Evolutionary conservation across 1,140 invertebrate species (phyloP).

Genomic region (Drosophila neocordata): DNA sequence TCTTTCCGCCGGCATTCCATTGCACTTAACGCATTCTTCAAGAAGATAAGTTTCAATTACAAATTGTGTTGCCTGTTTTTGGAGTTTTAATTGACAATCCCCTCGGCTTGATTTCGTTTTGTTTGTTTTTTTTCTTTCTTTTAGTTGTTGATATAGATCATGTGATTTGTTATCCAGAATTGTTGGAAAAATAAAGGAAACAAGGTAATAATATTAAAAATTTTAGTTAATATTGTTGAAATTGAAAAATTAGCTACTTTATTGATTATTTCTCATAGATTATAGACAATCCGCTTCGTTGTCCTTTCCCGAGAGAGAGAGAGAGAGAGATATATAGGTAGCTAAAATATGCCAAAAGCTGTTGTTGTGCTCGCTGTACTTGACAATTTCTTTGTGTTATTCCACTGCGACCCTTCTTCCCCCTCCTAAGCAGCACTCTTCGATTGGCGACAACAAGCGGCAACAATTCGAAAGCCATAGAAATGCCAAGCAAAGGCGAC

Average conservation of each 20-base stretch:
- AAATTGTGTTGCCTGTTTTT: slow-evolving; percentile 72
- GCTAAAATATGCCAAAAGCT: slow-evolving; percentile 73
- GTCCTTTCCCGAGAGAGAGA: not conserved
- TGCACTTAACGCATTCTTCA: slow-evolving; percentile 75
- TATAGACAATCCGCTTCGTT: slow-evolving; percentile 10
- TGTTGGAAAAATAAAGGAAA: no score
- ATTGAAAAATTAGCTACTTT: slow-evolving; percentile 27
- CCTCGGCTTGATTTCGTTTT: slow-evolving; percentile 4
- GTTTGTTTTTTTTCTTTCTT: not conserved
- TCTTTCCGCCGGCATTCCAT: slow-evolving; percentile 51
- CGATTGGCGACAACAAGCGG: slow-evolving; percentile 28
- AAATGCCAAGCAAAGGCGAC: slow-evolving; percentile 44
- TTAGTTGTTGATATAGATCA: slow-evolving; percentile 57
- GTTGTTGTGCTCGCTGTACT: slow-evolving; percentile 60
- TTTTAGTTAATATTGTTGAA: not conserved
- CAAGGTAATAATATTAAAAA: no score
- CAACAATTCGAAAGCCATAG: slow-evolving; percentile 51
- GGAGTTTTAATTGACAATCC: slow-evolving; percentile 68
- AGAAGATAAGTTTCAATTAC: slow-evolving; percentile 77
- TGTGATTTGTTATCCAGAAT: slow-evolving; percentile 45
- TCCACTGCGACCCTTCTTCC: no score
- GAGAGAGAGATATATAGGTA: slow-evolving; percentile 10
- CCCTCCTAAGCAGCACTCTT: not conserved
- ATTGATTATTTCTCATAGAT: slow-evolving; percentile 50
- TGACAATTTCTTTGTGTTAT: slow-evolving; percentile 58